Evolutionary conservation across 2,888 invertebrate genomes (phyloP).

Genomic region (Keiferia lycopersicella): DNA sequence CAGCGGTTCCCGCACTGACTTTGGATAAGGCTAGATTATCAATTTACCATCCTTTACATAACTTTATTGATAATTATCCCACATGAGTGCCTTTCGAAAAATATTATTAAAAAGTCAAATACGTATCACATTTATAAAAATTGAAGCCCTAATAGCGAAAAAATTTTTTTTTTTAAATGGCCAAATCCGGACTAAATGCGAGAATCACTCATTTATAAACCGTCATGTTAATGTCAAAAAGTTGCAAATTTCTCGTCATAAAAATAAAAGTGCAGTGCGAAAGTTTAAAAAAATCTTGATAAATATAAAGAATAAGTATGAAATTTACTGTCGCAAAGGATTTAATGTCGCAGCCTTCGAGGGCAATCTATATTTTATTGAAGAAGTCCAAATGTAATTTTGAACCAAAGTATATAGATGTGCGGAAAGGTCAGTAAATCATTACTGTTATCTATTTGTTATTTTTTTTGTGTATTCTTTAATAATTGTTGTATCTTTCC

Average conservation of each 20-base stretch:
- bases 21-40: too few species aligned
- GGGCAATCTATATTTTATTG: constrained; percentile 86
- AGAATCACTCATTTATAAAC: too few species aligned
- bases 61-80: too few species aligned
- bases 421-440: constrained; percentile 81
- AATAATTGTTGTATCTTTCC: constrained; percentile 42
- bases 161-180: too few species aligned
- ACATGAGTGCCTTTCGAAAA: too few species aligned
- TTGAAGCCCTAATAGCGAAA: too few species aligned
- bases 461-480: not conserved
- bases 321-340: constrained; percentile 88
- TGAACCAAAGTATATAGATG: constrained; percentile 81
- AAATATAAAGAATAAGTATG: constrained; percentile 61
- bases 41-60: too few species aligned
- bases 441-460: not conserved
- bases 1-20: too few species aligned
- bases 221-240: not conserved
- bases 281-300: constrained; percentile 17
- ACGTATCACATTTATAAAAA: too few species aligned
- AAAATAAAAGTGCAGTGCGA: not conserved
- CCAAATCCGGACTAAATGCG: too few species aligned
- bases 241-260: not conserved
- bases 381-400: constrained; percentile 84
- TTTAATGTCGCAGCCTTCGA: constrained; percentile 88
- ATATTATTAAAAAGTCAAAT: too few species aligned